phyloP scores from a whole-genome alignment of 2,797 vertebrate species.

The Pipistrellus kuhlii region DNA sequence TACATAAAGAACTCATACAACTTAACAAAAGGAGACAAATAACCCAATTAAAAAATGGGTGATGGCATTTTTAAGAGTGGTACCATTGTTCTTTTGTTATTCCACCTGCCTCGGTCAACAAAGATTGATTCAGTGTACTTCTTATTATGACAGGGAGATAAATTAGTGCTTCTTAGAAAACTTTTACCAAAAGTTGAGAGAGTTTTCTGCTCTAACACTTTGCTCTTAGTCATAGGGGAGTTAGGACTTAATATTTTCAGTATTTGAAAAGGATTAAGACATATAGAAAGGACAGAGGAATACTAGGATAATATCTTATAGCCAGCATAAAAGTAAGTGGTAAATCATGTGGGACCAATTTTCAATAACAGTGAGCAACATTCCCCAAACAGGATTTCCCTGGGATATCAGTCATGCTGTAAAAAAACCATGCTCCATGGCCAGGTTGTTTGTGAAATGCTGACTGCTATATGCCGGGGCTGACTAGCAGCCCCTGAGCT shows the following conservation, averaged over 20 bases:
- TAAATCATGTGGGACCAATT: not conserved
- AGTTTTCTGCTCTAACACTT: slow-evolving; percentile 5
- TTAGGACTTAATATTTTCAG: slow-evolving; percentile 49
- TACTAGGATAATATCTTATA: not conserved
- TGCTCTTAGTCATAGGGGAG: not conserved
- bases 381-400: not conserved
- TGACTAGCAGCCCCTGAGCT: too few relatives aligned
- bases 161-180: slow-evolving; percentile 19
- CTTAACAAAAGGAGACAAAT: too few relatives aligned
- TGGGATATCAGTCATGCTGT: not conserved
- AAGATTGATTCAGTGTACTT: not conserved
- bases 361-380: not conserved
- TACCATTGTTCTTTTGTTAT: not conserved
- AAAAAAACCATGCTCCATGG: not conserved
- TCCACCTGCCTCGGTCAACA: not conserved
- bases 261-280: slow-evolving; percentile 17
- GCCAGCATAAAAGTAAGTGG: not conserved
- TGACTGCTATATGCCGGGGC: not conserved
- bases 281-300: not conserved
- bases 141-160: not conserved
- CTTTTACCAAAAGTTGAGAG: not conserved
- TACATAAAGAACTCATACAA: too few relatives aligned
- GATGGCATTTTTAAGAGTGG: slow-evolving; percentile 5
- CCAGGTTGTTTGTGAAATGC: not conserved
- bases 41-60: not conserved